Conservation (phyloP, 1,140 invertebrate species). For the Lepeophtheirus salmonis region DNA sequence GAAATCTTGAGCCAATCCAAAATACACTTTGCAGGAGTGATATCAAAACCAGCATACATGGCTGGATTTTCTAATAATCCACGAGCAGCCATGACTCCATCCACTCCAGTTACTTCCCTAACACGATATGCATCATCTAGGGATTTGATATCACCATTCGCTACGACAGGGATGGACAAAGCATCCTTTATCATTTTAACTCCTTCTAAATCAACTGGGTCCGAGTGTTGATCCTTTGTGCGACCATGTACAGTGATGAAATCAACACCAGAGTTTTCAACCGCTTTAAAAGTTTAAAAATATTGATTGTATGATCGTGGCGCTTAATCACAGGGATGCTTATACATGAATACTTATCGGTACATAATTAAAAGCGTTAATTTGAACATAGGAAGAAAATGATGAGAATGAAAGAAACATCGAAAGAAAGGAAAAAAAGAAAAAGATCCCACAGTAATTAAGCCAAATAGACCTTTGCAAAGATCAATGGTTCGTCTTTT, state of each 20-base stretch:
- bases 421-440: too few relatives aligned
- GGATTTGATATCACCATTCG: conserved; percentile 68
- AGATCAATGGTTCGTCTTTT: conserved; percentile 43
- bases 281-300: too few relatives aligned
- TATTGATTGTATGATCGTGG: too few relatives aligned
- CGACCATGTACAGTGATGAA: conserved; percentile 79
- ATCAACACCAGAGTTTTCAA: conserved; percentile 58
- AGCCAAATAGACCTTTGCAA: too few relatives aligned
- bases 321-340: too few relatives aligned
- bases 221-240: conserved; percentile 54
- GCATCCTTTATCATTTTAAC: conserved; percentile 50
- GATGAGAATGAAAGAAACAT: background rate
- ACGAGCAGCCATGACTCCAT: conserved; percentile 73
- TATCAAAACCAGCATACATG: conserved; percentile 46
- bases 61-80: conserved; percentile 76
- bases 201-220: conserved; percentile 48
- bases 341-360: background rate
- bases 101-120: conserved; percentile 43
- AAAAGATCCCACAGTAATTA: too few relatives aligned
- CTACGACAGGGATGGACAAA: conserved; percentile 58
- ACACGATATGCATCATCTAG: conserved; percentile 46
- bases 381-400: background rate
- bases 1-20: conserved; percentile 67
- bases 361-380: too few relatives aligned
- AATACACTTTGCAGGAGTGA: conserved; percentile 54